Evolutionary conservation across 2,797 vertebrate species (phyloP), one percentile per base, ranked within the genome.

Genomic region (Oryzias dopingdopingensis): DNA sequence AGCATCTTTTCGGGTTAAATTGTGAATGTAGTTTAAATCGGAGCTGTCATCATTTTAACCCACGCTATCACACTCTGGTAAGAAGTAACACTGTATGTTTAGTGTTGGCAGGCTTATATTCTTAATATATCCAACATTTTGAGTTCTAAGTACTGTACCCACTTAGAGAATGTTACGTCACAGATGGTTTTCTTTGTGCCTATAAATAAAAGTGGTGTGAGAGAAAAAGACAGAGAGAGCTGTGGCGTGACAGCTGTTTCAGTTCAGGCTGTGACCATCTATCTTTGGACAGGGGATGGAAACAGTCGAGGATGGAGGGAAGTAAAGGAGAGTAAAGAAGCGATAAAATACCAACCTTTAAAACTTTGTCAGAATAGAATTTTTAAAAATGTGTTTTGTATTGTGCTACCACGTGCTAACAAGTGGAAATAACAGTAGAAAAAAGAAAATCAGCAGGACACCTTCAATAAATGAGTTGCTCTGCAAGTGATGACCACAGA

Each of bases 181-280:
- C 56, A 5, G 41, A 51, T 76, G 70, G 80, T 72, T 65, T 75
- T 74, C 62, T 71, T 55, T 1, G 2, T 17, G 76, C 70, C 80
- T 86, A 81, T 73, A 83, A 83, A 79, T 84, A 85, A 83, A 80
- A 57, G 64, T 67, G 70, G 80, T 60, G 75, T 61, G 62, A 75
- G 72, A 69, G 59, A 75, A 71, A 69, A 56, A 53, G 56, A 64
- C 54, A 45, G 42, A 55, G 65, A 49, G 74, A 52, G 70, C 37
- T 42, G 59, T 74, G 76, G 67, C 29, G 40, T 69, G 83, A 74
- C 81, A 81, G 77, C 65, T 74, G 83, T 76, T 71, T 50, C 50
- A 64, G 74, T 64, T 62, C 61, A 53, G 52, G 5, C 72, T 74
- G 65, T 50, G 59, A 74, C 68, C 56, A 20, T 56, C 73, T 63